phyloP scores from a whole-genome alignment of 2,113 vertebrate species.

The Numida meleagris region DNA sequence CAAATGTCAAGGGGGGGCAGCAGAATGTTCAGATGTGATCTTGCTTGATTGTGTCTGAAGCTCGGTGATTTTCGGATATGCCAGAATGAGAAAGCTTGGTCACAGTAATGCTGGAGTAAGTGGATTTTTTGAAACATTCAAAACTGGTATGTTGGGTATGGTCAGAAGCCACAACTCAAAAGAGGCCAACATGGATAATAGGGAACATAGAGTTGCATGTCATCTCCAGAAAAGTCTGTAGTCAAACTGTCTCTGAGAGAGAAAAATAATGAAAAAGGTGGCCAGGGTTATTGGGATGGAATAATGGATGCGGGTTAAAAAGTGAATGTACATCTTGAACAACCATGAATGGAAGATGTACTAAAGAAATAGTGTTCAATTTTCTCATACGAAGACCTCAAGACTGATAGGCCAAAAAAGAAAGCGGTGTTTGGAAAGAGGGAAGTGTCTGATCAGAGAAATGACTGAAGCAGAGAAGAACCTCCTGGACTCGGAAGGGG shows the following conservation, averaged over 20 bases:
- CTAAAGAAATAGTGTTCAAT: neutral
- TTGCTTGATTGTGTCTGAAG: neutral
- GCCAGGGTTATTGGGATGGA: neutral
- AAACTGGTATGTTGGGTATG: neutral
- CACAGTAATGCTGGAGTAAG: neutral
- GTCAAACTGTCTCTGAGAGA: neutral
- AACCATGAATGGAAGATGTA: neutral
- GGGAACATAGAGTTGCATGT: neutral
- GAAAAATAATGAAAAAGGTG: neutral
- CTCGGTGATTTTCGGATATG: neutral
- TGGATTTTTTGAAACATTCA: neutral
- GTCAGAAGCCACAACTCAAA: neutral
- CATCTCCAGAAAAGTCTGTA: neutral
- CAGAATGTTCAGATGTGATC: neutral
- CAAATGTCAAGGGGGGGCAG: slow-evolving; percentile 7
- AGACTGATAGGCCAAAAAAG: neutral
- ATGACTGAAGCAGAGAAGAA: neutral
- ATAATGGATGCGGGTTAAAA: neutral
- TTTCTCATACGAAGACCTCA: neutral
- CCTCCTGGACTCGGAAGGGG: neutral
- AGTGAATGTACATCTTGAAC: neutral
- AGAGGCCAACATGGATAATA: neutral
- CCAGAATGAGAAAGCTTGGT: neutral
- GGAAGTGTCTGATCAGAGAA: neutral
- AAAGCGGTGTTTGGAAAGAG: neutral